Evolutionary conservation across 2,797 vertebrate species (phyloP).

Genomic region (Champsocephalus esox): DNA sequence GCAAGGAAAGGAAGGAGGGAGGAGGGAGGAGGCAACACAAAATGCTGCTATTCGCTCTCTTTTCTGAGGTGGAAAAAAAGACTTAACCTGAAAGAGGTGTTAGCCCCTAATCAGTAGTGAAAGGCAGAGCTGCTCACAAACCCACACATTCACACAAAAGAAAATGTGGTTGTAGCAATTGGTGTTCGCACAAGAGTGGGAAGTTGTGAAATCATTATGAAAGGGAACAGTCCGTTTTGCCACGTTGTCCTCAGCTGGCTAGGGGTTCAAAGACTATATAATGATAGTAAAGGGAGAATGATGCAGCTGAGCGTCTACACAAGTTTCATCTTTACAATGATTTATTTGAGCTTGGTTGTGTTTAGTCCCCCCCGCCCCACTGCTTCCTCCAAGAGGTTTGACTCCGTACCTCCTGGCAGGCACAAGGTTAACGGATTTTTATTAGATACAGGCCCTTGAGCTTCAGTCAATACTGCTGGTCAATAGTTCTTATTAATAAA

Average conservation of each 20-base stretch:
- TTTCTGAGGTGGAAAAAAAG: constrained; percentile 54
- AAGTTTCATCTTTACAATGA: constrained; percentile 12
- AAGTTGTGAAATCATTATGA: constrained; percentile 60
- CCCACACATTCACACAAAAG: constrained; percentile 43
- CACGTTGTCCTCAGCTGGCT: constrained; percentile 21
- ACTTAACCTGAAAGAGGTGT: constrained; percentile 78
- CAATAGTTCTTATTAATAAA: constrained; percentile 77
- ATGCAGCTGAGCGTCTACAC: background rate
- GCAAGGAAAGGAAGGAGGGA: constrained; percentile 65
- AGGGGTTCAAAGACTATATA: constrained; percentile 26
- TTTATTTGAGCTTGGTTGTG: background rate
- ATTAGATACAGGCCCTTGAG: constrained; percentile 62
- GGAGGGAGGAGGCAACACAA: constrained; percentile 72
- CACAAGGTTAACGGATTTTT: constrained; percentile 69
- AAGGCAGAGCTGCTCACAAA: constrained; percentile 48
- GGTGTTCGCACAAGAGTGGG: constrained; percentile 41
- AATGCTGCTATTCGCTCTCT: constrained; percentile 70
- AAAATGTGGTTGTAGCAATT: constrained; percentile 48
- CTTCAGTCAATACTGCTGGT: constrained; percentile 62
- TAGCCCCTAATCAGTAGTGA: constrained; percentile 71
- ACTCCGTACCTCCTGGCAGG: constrained; percentile 41
- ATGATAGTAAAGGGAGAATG: constrained; percentile 28
- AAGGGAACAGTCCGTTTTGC: constrained; percentile 40
- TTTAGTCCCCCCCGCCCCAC: background rate
- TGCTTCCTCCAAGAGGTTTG: constrained; percentile 21